A percentile compares a stretch with the other conserved stretches of the same genome.
Evolutionary conservation across 2,888 invertebrate species (phyloP).

Genomic region (Plagodis dolabraria): DNA sequence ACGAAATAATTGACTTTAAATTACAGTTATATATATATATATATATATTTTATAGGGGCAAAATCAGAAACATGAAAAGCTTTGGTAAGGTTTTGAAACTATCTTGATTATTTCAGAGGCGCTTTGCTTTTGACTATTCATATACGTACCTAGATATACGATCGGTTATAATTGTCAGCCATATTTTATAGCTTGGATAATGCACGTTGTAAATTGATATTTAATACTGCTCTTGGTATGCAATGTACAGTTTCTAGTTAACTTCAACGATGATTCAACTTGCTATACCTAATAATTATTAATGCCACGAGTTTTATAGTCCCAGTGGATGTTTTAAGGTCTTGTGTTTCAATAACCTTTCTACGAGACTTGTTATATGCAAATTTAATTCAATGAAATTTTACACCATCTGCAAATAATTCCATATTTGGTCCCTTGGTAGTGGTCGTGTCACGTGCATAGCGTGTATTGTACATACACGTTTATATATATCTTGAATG

Average conservation of each 20-base stretch:
- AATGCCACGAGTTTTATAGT: conserved; percentile 9
- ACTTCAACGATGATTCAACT: neutral
- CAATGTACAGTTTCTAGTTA: conserved; percentile 5
- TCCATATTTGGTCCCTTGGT: conserved; percentile 26
- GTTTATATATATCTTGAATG: conserved; percentile 15
- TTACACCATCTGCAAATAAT: conserved; percentile 21
- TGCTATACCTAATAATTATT: neutral
- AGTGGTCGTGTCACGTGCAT: conserved; percentile 19
- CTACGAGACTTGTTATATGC: conserved; percentile 23
- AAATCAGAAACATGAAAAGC: too few relatives aligned
- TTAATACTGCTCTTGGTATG: neutral
- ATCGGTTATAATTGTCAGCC: too few relatives aligned
- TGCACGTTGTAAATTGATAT: neutral
- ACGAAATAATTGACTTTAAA: too few relatives aligned
- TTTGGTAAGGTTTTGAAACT: too few relatives aligned
- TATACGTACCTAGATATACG: too few relatives aligned
- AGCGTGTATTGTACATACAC: neutral
- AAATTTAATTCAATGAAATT: conserved; percentile 23
- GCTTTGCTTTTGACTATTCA: too few relatives aligned
- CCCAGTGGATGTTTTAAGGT: conserved; percentile 13
- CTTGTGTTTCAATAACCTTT: conserved; percentile 16
- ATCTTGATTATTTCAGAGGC: too few relatives aligned
- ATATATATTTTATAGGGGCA: too few relatives aligned
- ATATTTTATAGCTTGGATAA: neutral
- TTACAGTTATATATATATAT: too few relatives aligned